Evolutionary conservation across 2,888 invertebrate genomes (phyloP).

Genomic region (Trachelus tabidus): DNA sequence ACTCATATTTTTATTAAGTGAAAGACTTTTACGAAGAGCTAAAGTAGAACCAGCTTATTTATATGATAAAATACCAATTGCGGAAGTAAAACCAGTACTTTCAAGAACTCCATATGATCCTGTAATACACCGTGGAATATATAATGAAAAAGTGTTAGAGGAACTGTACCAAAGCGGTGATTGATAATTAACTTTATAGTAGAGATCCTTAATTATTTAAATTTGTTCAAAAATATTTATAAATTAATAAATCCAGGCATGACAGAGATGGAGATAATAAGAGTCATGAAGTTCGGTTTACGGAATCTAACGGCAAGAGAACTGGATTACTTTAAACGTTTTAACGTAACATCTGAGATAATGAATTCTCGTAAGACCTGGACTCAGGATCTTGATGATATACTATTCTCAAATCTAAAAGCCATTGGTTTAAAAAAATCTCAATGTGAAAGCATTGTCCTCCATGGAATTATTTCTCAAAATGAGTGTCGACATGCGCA

Average conservation of each 20-base stretch:
- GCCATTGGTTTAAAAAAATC: constrained; percentile 27
- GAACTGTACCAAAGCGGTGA: constrained; percentile 31
- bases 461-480: constrained; percentile 34
- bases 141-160: constrained; percentile 29
- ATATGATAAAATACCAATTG: constrained; percentile 8
- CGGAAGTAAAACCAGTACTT: neutral
- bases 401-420: constrained; percentile 31
- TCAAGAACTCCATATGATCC: constrained; percentile 17
- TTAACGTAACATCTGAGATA: constrained; percentile 17
- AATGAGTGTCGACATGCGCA: constrained; percentile 20
- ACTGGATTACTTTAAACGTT: constrained; percentile 28
- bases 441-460: constrained; percentile 32
- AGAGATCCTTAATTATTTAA: neutral
- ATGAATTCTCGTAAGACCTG: constrained; percentile 19
- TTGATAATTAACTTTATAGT: neutral
- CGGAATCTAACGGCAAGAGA: constrained; percentile 26
- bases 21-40: constrained; percentile 12
- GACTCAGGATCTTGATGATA: constrained; percentile 17
- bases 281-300: constrained; percentile 42
- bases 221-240: neutral
- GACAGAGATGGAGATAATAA: constrained; percentile 29
- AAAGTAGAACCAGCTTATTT: neutral
- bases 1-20: constrained; percentile 9
- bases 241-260: constrained; percentile 30
- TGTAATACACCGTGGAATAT: constrained; percentile 36